A percentile compares a stretch with the other conserved stretches of the same genome.
Conservation (phyloP, 2,797 vertebrate genomes). For the Neostethus bicornis region DNA sequence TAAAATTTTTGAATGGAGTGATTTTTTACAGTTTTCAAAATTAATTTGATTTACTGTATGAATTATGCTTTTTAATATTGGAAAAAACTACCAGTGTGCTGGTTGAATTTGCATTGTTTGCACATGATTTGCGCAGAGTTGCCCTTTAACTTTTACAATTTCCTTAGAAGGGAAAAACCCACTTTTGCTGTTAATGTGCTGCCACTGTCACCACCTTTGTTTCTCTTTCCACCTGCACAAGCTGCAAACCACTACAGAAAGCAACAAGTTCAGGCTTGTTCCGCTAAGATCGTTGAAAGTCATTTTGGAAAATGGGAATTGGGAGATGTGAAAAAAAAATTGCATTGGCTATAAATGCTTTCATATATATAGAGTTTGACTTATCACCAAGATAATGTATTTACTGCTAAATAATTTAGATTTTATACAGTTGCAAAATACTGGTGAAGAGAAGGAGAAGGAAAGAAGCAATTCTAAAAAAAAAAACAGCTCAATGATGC, state of each 20-base stretch:
- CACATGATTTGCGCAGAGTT: constrained; percentile 3
- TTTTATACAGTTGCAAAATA: no score
- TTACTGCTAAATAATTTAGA: constrained; percentile 1
- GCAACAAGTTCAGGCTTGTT: constrained; percentile 43
- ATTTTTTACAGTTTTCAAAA: constrained; percentile 7
- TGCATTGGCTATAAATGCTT: not conserved
- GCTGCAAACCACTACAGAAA: constrained; percentile 27
- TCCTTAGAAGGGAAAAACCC: constrained; percentile 38
- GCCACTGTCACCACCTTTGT: constrained; percentile 17
- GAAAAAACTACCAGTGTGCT: constrained; percentile 1
- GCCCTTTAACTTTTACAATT: constrained; percentile 15
- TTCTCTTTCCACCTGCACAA: constrained; percentile 20
- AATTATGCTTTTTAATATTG: not conserved
- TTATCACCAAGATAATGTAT: not conserved
- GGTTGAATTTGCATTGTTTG: not conserved
- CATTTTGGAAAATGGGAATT: constrained; percentile 21
- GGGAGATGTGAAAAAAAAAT: constrained; percentile 6
- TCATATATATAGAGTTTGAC: not conserved
- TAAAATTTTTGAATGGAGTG: not conserved
- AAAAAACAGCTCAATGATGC: no score
- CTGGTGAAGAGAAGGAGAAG: no score
- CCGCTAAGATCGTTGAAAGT: constrained; percentile 26
- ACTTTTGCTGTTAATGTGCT: constrained; percentile 13
- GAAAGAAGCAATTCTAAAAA: no score
- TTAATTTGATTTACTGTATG: not conserved